A percentile compares a stretch with the other conserved stretches of the same genome.
Conservation (phyloP, 1,140 invertebrate species). For the Aphelinus certus region DNA sequence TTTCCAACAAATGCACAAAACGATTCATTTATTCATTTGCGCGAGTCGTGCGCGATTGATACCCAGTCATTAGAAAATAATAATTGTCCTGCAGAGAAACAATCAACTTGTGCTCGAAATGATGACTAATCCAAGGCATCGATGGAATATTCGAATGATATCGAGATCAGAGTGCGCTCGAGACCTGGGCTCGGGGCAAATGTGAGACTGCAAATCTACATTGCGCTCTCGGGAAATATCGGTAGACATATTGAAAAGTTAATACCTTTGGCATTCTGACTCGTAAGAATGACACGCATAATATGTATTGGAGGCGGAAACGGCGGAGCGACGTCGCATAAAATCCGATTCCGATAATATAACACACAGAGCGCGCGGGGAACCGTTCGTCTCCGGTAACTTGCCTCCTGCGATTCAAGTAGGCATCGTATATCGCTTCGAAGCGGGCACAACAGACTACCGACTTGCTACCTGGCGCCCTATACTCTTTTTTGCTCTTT, state of each 20-base stretch:
- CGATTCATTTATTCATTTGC: no score
- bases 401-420: slow-evolving; percentile 11
- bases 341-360: slow-evolving; percentile 27
- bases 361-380: neutral
- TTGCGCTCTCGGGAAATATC: neutral
- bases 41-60: no score
- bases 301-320: slow-evolving; percentile 4
- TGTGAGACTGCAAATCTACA: no score
- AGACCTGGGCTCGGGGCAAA: no score
- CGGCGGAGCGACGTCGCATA: slow-evolving; percentile 7
- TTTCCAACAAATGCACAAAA: no score
- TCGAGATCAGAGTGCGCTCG: no score
- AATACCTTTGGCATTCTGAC: slow-evolving; percentile 9
- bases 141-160: no score
- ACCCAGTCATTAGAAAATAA: no score
- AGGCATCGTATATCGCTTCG: slow-evolving; percentile 20
- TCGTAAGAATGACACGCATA: neutral
- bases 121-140: no score
- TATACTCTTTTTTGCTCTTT: neutral
- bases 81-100: no score
- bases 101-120: no score
- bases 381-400: slow-evolving; percentile 12
- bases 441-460: neutral
- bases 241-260: neutral
- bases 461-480: neutral